phyloP scores from a whole-genome alignment of 1,140 invertebrate genomes.

The Elymnias hypermnestra region DNA sequence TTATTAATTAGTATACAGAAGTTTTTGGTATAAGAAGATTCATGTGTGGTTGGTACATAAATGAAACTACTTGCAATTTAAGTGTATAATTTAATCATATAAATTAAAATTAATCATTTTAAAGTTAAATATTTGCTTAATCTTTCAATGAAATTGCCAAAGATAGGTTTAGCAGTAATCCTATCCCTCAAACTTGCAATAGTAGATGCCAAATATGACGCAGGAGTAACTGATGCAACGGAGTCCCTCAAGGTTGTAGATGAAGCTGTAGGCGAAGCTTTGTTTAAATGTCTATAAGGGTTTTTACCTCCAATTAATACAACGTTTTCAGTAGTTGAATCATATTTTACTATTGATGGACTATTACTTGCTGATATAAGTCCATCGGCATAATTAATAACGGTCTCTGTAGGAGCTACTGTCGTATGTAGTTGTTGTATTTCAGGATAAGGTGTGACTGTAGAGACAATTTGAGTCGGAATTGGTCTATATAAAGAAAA shows the following conservation, averaged over 20 bases:
- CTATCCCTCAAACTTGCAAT: constrained; percentile 45
- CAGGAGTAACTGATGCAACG: constrained; percentile 32
- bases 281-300: constrained; percentile 28
- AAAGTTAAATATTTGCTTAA: constrained; percentile 47
- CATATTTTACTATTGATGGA: constrained; percentile 35
- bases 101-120: constrained; percentile 2
- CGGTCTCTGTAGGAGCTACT: constrained; percentile 14
- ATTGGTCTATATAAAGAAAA: constrained; percentile 22
- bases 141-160: constrained; percentile 46
- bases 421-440: constrained; percentile 43
- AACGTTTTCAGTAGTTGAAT: constrained; percentile 35
- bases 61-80: too few relatives aligned
- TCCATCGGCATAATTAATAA: constrained; percentile 8
- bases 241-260: constrained; percentile 6
- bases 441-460: constrained; percentile 45
- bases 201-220: constrained; percentile 45
- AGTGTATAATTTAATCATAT: too few relatives aligned
- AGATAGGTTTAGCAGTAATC: constrained; percentile 41
- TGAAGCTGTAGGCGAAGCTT: constrained; percentile 26
- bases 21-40: too few relatives aligned
- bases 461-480: constrained; percentile 21
- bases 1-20: too few relatives aligned
- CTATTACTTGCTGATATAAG: constrained; percentile 10
- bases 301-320: constrained; percentile 41
- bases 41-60: too few relatives aligned